Conservation (phyloP, 2,113 vertebrate genomes). For the Antidorcas marsupialis region DNA sequence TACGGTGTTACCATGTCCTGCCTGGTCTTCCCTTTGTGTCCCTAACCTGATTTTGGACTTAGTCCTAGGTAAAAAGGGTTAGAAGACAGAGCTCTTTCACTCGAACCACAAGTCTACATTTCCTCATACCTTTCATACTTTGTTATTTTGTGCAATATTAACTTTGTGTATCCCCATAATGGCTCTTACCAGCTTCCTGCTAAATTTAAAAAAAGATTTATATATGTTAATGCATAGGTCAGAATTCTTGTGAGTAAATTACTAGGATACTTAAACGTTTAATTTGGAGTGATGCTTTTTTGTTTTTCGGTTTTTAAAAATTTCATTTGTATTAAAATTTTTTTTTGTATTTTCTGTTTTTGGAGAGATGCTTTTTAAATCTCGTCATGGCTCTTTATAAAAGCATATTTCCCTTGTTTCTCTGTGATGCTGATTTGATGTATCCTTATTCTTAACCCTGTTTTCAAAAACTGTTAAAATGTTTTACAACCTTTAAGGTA, state of each 20-base stretch:
- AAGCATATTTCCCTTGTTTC: background rate
- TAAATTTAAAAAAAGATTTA: background rate
- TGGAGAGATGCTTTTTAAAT: background rate
- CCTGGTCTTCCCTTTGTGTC: background rate
- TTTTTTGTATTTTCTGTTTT: background rate
- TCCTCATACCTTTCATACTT: slow-evolving; percentile 21
- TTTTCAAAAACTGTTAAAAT: background rate
- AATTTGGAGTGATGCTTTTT: background rate
- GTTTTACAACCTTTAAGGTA: background rate
- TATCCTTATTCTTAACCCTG: background rate
- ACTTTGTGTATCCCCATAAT: background rate
- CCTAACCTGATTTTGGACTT: background rate
- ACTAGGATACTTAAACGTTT: background rate
- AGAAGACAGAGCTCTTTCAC: background rate
- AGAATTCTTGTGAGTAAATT: background rate
- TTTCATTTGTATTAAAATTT: background rate
- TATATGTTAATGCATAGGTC: background rate
- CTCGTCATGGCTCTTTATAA: background rate
- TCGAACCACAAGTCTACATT: background rate
- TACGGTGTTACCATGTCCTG: background rate
- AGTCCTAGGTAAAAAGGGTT: background rate
- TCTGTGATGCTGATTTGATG: background rate
- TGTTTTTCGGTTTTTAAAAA: background rate
- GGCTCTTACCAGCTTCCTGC: background rate
- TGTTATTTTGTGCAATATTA: background rate